Conservation (phyloP, 2,888 invertebrate genomes). For the Aphidius colemani region DNA sequence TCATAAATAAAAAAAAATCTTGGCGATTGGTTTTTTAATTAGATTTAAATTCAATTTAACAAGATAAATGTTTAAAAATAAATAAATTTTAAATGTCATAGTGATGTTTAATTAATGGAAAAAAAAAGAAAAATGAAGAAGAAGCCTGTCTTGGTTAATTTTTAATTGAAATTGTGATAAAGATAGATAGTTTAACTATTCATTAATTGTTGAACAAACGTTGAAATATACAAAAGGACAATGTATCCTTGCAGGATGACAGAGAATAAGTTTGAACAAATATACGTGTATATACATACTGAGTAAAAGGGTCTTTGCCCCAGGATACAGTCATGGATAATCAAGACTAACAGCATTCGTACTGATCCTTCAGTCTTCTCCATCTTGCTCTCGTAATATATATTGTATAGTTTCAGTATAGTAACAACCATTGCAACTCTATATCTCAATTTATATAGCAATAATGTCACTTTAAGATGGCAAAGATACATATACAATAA, state of each 20-base stretch:
- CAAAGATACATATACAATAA: constrained; percentile 3
- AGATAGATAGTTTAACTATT: constrained; percentile 9
- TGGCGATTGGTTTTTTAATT: too few species aligned
- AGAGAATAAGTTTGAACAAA: constrained; percentile 6
- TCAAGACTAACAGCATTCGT: constrained; percentile 57
- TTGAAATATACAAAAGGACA: too few species aligned
- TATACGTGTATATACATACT: constrained; percentile 14
- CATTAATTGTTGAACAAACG: constrained; percentile 19
- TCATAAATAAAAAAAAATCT: too few species aligned
- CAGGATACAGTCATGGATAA: constrained; percentile 49
- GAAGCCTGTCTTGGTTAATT: constrained; percentile 8
- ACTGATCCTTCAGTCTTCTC: constrained; percentile 55
- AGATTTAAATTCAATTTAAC: too few species aligned
- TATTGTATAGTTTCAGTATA: not conserved
- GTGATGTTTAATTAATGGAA: too few species aligned
- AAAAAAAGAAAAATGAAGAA: not conserved
- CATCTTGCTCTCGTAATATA: constrained; percentile 21
- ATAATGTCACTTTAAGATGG: constrained; percentile 52
- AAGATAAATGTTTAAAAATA: too few species aligned
- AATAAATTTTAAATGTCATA: too few species aligned
- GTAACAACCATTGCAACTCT: constrained; percentile 41
- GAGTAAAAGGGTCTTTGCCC: constrained; percentile 16
- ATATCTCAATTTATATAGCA: constrained; percentile 58
- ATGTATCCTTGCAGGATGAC: constrained; percentile 21
- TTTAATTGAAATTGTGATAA: constrained; percentile 17